These are phyloP conservation scores for Hyposoter didymator DNA, from an alignment of 2,888 invertebrate genomes.

Conservation along the genomic window DNA sequence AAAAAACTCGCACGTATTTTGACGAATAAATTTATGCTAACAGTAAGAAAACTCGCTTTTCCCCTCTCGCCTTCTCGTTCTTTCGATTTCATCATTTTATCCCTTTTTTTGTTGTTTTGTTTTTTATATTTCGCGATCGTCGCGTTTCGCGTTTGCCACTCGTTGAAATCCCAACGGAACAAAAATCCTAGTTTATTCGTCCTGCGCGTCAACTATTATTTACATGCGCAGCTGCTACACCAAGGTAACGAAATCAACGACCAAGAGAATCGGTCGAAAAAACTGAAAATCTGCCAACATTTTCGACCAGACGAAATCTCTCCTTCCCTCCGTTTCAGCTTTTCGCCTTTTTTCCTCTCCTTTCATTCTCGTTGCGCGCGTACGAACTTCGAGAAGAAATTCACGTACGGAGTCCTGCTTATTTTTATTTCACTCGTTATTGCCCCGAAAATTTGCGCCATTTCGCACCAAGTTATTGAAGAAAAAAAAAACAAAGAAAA, in stretches of 20 bases:
- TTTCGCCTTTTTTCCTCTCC: not conserved
- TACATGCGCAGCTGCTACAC: slow-evolving; percentile 58
- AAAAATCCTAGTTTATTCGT: not conserved
- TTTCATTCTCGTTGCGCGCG: slow-evolving; percentile 9
- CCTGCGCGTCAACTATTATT: slow-evolving; percentile 58
- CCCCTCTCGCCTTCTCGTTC: slow-evolving; percentile 13
- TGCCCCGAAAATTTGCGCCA: slow-evolving; percentile 2
- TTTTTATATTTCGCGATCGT: not conserved
- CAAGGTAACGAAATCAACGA: slow-evolving; percentile 35
- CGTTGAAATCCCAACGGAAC: slow-evolving; percentile 12
- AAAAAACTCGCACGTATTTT: slow-evolving; percentile 48
- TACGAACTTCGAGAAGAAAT: not conserved
- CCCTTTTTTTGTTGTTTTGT: not conserved
- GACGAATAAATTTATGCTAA: slow-evolving; percentile 45
- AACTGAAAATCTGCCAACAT: slow-evolving; percentile 3
- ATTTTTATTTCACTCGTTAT: not conserved
- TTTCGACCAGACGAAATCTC: slow-evolving; percentile 7
- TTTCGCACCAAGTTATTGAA: not conserved
- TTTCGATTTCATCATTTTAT: not conserved
- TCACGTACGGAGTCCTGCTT: not conserved
- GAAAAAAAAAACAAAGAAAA: not conserved
- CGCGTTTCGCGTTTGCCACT: slow-evolving; percentile 16
- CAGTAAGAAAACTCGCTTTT: slow-evolving; percentile 45
- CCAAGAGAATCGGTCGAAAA: slow-evolving; percentile 3
- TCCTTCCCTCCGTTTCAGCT: not conserved